phyloP scores from a whole-genome alignment of 2,888 invertebrate genomes.

The Lepidocyrtinus sp. region DNA sequence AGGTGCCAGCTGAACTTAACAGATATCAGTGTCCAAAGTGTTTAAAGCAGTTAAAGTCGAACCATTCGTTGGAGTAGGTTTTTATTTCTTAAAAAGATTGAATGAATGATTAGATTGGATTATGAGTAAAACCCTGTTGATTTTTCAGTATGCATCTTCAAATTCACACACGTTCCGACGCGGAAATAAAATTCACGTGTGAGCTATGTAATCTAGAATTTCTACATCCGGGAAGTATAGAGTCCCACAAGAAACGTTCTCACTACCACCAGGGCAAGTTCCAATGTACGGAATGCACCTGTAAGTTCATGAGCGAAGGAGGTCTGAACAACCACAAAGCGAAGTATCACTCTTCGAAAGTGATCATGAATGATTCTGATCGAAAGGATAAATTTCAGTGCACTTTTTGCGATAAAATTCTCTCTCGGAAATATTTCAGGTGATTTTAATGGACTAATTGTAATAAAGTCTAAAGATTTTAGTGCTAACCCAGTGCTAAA shows the following conservation, averaged over 20 bases:
- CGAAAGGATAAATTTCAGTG: background rate
- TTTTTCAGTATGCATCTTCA: background rate
- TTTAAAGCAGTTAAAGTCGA: no score
- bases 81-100: no score
- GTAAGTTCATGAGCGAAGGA: constrained; percentile 3
- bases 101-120: no score
- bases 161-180: background rate
- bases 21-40: no score
- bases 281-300: constrained; percentile 9
- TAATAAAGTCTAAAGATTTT: no score
- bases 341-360: background rate
- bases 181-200: constrained; percentile 5
- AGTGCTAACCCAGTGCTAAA: no score
- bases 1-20: no score
- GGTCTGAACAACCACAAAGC: constrained; percentile 1
- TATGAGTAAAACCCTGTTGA: no score
- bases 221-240: background rate
- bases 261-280: constrained; percentile 24
- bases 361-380: background rate
- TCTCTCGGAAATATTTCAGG: background rate
- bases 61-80: no score
- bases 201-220: constrained; percentile 26
- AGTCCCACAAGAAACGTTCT: constrained; percentile 2
- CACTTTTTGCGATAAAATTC: constrained; percentile 1
- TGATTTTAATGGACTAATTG: background rate